These are phyloP conservation scores for Deladenus siricidicola DNA, from an alignment of 2,888 invertebrate genomes.

Conservation along the genomic window DNA sequence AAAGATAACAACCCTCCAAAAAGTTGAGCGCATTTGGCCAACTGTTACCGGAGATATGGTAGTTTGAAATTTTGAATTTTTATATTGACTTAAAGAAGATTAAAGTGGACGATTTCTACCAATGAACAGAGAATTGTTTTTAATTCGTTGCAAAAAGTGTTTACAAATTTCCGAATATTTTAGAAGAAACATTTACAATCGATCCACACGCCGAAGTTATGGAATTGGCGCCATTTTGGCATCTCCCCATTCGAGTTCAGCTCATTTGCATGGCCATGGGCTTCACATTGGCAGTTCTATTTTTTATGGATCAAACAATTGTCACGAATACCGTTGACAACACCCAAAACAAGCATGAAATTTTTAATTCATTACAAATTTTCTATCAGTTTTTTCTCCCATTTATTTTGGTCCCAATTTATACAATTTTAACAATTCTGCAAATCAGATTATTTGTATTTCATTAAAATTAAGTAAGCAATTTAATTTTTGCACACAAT, in stretches of 20 bases:
- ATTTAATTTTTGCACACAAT: no score
- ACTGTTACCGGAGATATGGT: no score
- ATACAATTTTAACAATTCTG: background rate
- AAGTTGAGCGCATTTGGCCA: no score
- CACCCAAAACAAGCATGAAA: conserved; percentile 32
- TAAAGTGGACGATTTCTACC: no score
- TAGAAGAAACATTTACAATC: background rate
- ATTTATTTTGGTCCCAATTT: no score
- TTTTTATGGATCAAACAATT: conserved; percentile 34
- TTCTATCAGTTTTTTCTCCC: no score
- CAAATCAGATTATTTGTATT: background rate
- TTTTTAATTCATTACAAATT: no score
- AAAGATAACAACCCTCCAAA: no score
- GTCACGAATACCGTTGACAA: conserved; percentile 35
- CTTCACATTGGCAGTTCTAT: conserved; percentile 34
- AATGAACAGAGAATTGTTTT: no score
- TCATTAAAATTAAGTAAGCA: background rate
- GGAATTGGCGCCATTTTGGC: conserved; percentile 21
- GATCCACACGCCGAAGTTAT: background rate
- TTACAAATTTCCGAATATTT: background rate
- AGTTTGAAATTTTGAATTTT: no score
- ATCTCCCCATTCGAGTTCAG: conserved; percentile 24
- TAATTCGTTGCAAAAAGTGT: background rate
- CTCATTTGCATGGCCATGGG: conserved; percentile 25
- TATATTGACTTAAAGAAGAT: no score